Conservation (phyloP, 2,797 vertebrate species). For the Acanthurus leucopareius region DNA sequence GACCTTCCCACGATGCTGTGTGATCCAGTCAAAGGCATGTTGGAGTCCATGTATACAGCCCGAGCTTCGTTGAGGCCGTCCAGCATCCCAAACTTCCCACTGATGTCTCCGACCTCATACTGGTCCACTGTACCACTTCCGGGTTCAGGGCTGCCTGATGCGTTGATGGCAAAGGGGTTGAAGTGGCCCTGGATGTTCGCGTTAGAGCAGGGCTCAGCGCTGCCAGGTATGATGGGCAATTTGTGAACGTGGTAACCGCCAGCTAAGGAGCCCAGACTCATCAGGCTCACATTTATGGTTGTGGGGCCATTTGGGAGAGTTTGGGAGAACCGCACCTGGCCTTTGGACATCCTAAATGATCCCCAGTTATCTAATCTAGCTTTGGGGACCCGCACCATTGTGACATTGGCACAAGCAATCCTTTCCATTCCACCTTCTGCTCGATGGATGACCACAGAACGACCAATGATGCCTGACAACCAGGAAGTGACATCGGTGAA, state of each 20-base stretch:
- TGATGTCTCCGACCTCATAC: conserved; percentile 88
- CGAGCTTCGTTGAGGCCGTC: conserved; percentile 41
- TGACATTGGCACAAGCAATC: conserved; percentile 88
- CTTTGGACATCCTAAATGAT: conserved; percentile 67
- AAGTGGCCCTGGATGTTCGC: conserved; percentile 83
- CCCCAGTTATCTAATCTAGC: conserved; percentile 76
- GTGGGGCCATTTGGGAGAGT: conserved; percentile 80
- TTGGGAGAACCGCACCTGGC: conserved; percentile 78
- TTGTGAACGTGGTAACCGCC: conserved; percentile 86
- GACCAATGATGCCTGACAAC: conserved; percentile 76
- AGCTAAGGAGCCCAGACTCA: conserved; percentile 68
- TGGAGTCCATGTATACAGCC: conserved; percentile 70
- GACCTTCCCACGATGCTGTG: conserved; percentile 85
- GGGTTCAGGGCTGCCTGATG: conserved; percentile 72
- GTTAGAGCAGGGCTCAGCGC: conserved; percentile 78
- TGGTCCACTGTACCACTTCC: conserved; percentile 85
- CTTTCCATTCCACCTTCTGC: conserved; percentile 58
- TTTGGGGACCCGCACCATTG: conserved; percentile 62
- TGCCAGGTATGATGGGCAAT: conserved; percentile 76
- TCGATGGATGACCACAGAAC: conserved; percentile 86
- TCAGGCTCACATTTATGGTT: conserved; percentile 74
- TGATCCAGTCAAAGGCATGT: conserved; percentile 82
- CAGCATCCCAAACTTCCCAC: conserved; percentile 87
- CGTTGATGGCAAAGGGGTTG: conserved; percentile 82
- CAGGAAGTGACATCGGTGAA: conserved; percentile 87